phyloP scores from a whole-genome alignment of 2,113 vertebrate species.

The Penelope pileata region DNA sequence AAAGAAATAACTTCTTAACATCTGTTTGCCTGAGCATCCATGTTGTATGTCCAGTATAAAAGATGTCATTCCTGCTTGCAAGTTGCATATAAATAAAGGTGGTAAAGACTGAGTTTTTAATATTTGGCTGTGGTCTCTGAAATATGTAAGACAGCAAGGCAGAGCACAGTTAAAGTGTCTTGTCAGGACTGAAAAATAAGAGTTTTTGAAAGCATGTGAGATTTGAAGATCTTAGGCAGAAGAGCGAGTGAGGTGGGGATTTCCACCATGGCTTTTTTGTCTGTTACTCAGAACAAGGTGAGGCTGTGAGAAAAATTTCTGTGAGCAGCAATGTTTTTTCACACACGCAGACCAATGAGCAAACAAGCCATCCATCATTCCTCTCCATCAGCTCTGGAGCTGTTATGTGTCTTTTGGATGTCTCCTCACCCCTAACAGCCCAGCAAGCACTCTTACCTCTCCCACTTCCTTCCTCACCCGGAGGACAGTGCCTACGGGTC shows the following conservation, averaged over 20 bases:
- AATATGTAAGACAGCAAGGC: not conserved
- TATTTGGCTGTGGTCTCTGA: not conserved
- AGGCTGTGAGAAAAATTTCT: not conserved
- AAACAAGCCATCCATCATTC: not conserved
- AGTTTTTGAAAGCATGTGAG: fast-evolving
- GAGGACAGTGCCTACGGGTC: not conserved
- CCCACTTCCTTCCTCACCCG: not conserved
- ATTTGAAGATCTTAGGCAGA: not conserved
- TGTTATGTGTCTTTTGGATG: fast-evolving
- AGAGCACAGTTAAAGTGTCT: not conserved
- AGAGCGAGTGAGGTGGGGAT: not conserved
- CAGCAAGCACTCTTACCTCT: not conserved
- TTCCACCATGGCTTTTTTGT: not conserved
- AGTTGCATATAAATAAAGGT: not conserved
- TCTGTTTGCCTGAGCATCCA: not conserved
- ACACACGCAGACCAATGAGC: not conserved
- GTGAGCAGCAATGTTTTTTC: not conserved
- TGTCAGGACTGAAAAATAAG: not conserved
- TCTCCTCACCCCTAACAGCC: not conserved
- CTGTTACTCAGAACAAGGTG: not conserved
- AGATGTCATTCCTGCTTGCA: not conserved
- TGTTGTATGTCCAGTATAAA: not conserved
- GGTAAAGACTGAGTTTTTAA: not conserved
- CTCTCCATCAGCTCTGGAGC: not conserved
- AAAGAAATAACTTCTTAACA: not conserved